phyloP scores from a whole-genome alignment of 1,140 invertebrate genomes.

The Hyles euphorbiae region DNA sequence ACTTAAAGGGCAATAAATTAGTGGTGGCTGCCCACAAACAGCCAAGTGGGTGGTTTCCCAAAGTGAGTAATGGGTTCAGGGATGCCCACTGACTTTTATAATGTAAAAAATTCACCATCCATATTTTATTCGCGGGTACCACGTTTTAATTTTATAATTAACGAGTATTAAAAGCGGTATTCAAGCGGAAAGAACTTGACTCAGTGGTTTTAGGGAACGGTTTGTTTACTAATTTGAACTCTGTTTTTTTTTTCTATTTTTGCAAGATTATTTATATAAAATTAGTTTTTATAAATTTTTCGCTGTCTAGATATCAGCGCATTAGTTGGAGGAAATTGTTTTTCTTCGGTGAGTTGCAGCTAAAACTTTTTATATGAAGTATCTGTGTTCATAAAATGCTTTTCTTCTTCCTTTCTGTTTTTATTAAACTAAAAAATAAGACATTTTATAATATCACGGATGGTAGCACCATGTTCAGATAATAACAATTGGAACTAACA shows the following conservation, averaged over 20 bases:
- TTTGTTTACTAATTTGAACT: too few relatives aligned
- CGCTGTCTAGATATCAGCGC: not conserved
- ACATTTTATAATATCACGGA: too few relatives aligned
- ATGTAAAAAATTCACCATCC: conserved; percentile 53
- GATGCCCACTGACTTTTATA: conserved; percentile 41
- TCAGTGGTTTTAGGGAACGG: too few relatives aligned
- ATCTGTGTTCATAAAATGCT: too few relatives aligned
- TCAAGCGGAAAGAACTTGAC: too few relatives aligned
- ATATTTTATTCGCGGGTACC: conserved; percentile 33
- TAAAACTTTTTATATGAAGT: too few relatives aligned
- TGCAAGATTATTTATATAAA: not conserved
- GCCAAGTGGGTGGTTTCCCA: conserved; percentile 58
- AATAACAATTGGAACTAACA: too few relatives aligned
- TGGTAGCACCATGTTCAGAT: too few relatives aligned
- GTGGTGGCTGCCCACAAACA: conserved; percentile 57
- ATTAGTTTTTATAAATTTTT: not conserved
- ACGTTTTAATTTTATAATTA: conserved; percentile 2
- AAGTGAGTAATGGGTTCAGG: conserved; percentile 63
- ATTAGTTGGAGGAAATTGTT: too few relatives aligned
- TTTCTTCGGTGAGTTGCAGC: too few relatives aligned
- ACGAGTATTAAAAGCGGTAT: not conserved
- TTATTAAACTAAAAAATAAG: too few relatives aligned
- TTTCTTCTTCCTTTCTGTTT: too few relatives aligned
- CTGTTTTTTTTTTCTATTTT: not conserved
- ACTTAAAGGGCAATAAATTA: conserved; percentile 69